phyloP scores from a whole-genome alignment of 2,797 vertebrate species.

The Gymnoscopelus braueri region DNA sequence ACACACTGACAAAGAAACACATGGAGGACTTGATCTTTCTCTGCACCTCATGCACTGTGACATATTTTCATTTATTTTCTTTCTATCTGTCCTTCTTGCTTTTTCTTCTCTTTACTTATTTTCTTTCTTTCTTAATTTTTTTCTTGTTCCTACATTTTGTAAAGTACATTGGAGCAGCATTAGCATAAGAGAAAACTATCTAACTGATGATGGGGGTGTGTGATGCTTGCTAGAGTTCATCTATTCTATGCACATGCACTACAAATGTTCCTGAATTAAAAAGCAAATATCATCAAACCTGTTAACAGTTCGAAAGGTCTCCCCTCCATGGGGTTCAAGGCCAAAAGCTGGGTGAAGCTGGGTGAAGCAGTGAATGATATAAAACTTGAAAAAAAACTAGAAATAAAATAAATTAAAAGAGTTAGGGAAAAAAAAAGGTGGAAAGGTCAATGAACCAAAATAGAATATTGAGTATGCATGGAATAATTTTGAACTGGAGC shows the following conservation, averaged over 20 bases:
- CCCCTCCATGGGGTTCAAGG: too few relatives aligned
- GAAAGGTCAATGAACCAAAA: too few relatives aligned
- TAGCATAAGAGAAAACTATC: conserved; percentile 28
- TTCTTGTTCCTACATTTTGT: conserved; percentile 38
- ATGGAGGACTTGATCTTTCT: conserved; percentile 62
- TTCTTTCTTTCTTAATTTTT: conserved; percentile 37
- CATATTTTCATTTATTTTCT: conserved; percentile 53
- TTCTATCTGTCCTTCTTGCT: conserved; percentile 35
- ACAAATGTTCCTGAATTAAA: too few relatives aligned
- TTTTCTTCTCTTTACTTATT: conserved; percentile 31
- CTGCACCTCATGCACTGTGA: conserved; percentile 43
- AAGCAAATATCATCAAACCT: too few relatives aligned
- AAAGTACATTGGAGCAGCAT: conserved; percentile 30
- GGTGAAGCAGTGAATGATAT: too few relatives aligned
- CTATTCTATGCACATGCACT: too few relatives aligned
- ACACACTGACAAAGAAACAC: conserved; percentile 54
- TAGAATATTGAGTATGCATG: background rate
- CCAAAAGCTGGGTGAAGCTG: too few relatives aligned
- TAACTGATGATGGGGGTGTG: conserved; percentile 21
- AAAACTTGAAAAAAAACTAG: background rate
- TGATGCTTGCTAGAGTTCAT: background rate
- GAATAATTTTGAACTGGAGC: conserved; percentile 22
- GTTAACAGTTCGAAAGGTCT: too few relatives aligned
- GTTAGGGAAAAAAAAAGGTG: background rate
- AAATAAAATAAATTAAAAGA: background rate